Base-by-base conservation (phyloP, 2,797 vertebrate genomes). In the Lithobates pipiens region DNA sequence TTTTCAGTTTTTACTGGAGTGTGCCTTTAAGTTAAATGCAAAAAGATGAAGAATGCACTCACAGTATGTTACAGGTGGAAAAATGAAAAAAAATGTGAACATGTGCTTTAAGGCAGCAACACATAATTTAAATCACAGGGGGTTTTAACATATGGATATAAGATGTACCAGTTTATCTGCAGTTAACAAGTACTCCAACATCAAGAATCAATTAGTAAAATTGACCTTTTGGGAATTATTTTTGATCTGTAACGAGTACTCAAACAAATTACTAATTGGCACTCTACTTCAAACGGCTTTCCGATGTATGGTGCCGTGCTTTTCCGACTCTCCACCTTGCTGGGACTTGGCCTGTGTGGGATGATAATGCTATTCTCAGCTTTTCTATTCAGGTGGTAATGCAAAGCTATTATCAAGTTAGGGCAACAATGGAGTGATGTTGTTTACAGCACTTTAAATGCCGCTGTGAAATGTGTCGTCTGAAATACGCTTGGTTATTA, bases 121-220 rank as follows among this genome's bases (percentile, higher is more conserved):
- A 25, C 67, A 80, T 80, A 23, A 57, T 25, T 13, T 21, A 5
- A 46, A 15, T 3, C 9, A 27, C 69, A 7, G 61, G 10, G 36
- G 32, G 10, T 42, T n/a, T 18, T 72, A 72, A 72, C 70, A 71
- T 50, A 32, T 25, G 34, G 79, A 46, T 81, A 42, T 39, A 73
- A 72, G 32, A 68, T 61, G 69, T 61, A 34, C 32, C 29, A 61
- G 32, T 72, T 72, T 34, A 63, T 34, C 79, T 81, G 29, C 1
- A 29, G 68, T 50, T 81, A 27, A 61, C 69, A 81, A 81, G 69
- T 73, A 73, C 34, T 39, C 46, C 13, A 18, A 57, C 69, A 81
- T 72, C 54, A 63, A 73, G 79, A 81, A 81, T 72, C 79, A 72
- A 81, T 81, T 81, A 81, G 29, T 73, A 73, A 54, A 72, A 81